Base-by-base conservation (phyloP, 2,888 invertebrate species). In the Rhaphigaster nebulosa region DNA sequence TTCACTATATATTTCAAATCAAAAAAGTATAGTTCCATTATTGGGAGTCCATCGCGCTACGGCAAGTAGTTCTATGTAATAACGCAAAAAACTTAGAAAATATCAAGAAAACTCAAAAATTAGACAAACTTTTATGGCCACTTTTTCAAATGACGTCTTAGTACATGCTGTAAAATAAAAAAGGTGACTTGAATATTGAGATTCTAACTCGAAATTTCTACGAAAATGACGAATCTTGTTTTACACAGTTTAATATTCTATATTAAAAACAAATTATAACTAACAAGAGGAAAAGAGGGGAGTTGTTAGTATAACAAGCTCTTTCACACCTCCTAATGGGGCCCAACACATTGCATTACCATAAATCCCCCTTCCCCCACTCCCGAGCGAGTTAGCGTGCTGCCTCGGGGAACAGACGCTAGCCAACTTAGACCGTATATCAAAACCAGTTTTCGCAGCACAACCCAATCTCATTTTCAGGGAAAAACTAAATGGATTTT, bases 401-500 rank as follows among this genome's bases (percentile, higher is more conserved):
- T n/a, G 84, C 45, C 38, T 45, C 12, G 18, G 84, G 84, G n/a
- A 84, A 20, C 45, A 45, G 45, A 84, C 45, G 84, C 45, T 84
- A 15, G 45, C 45, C 84, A 84, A 84, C n/a, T 84, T 84, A 45
- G 41, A 45, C 84, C 41, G 26, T 45, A 84, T 84, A 45, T 50
- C 84, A 84, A 84, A 45, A 84, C 84, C 70, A 76, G 70, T 76
- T 76, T 84, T 50, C 45, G 45, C 84, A n/a, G 41, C 84, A 84
- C 84, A 76, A 34, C 70, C 70, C 70, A 76, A 76, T 76, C 70
- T 76, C 70, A 76, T 76, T 76, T 76, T 38, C 70, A 76, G 70
- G 70, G 70, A 76, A 76, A 76, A 76, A 76, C 70, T 76, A 76
- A 76, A 76, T 76, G 70, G 70, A 76, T 76, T 76, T 76, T 76